Base-by-base conservation (phyloP, 2,888 invertebrate genomes). In the Nomada fabriciana region DNA sequence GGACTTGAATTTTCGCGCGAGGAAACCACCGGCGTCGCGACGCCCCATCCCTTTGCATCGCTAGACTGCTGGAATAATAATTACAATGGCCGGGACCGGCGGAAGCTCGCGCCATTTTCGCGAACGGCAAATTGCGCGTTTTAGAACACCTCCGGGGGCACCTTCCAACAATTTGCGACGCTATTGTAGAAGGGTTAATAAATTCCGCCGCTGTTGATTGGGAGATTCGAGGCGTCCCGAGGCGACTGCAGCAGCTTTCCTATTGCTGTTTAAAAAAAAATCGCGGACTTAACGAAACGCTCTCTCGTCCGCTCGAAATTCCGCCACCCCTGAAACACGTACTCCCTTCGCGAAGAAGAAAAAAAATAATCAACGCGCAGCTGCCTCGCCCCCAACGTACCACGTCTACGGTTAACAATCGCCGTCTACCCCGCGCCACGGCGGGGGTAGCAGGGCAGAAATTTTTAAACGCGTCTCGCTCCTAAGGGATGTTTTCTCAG, bases 1-100 rank as follows among this genome's bases (percentile, higher is more conserved):
- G 82, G 64, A 76, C 82, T 75, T 82, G 76, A 76, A 82, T 76
- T 76, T 42, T 69, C 67, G 47, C 43, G 59, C 67, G 82, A 53
- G 63, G 61, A 81, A 70, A 73, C 69, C 80, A 36, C 42, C 59
- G 59, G 18, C 57, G 55, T 15, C 42, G 61, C 29, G 29, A 43
- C 5, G 4, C 20, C 36, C 42, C 15, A 11, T 0, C 23, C 18
- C 47, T 7, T 20, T 11, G 2, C 15, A 11, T n/a, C 47, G 13
- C 10, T 18, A 13, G 7, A 13, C 25, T 23, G 64, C 53, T 13
- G 25, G 70, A 71, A 68, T 71, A 72, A 77, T 74, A 67, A 83
- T 82, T 83, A 72, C 42, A 63, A 75, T 25, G 70, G 75, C 29
- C 47, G n/a, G 53, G 42, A n/a, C 20, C 15, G 36, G 25, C 60